Base-by-base conservation (phyloP, 1,140 invertebrate species). In the Atta cephalotes region DNA sequence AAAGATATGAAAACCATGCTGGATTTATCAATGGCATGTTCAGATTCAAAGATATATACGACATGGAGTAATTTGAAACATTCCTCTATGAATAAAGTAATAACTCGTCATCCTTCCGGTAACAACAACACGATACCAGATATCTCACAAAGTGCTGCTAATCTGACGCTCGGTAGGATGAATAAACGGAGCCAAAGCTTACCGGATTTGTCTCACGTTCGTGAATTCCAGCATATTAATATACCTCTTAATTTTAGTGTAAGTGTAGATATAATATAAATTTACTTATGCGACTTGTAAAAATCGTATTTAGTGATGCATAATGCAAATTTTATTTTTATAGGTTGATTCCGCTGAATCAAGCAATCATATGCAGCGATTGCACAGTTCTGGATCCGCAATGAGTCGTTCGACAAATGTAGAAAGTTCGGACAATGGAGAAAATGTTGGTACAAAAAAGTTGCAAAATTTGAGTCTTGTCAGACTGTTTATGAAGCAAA, bases 401-500 rank as follows among this genome's bases (percentile, higher is more conserved):
- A 94, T 95, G 89, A 95, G 92, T 88, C 93, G 94, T 49, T 95
- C 95, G 10, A 91, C 93, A 49, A 95, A 94, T 39, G 95, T 95
- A 60, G 94, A 96, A 65, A 95, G 94, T 82, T 94, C 94, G 0
- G 94, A 95, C 51, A 96, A 94, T 74, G 95, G 93, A 0, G 92
- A 92, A 12, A 88, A 89, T 14, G 95, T 93, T 89, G 95, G 91
- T 90, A 95, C 93, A 91, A 96, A 96, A 94, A 96, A 95, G 72
- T 79, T 95, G 18, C 94, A 95, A 86, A 97, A 97, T 91, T 97
- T 98, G 92, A 98, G 97, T 94, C 96, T 98, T 89, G 97, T 98
- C n/a, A 98, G 98, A 94, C 94, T 98, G 58, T 98, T 98, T 92
- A 98, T 98, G 96, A 98, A 98, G 94, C 98, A 98, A 92, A 98